phyloP scores from a whole-genome alignment of 2,888 invertebrate genomes.

The Andrena chrysosceles region DNA sequence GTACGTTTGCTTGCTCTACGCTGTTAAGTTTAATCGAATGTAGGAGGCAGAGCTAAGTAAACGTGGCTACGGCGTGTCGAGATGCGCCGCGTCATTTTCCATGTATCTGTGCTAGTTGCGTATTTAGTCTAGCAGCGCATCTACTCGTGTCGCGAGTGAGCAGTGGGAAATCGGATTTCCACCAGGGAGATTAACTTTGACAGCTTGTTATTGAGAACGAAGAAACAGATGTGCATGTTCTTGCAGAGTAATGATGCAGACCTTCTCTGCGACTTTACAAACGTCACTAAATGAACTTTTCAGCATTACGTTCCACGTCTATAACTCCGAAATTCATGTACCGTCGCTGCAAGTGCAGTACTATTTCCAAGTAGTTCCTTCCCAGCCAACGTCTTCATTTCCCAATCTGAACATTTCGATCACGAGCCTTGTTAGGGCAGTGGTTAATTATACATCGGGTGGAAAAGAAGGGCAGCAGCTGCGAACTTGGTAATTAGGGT shows the following conservation, averaged over 20 bases:
- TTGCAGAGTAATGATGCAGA: not conserved
- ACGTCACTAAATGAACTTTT: not conserved
- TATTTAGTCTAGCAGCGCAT: not conserved
- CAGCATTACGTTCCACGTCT: too few relatives aligned
- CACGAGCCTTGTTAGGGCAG: too few relatives aligned
- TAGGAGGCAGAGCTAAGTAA: not conserved
- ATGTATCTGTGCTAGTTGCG: not conserved
- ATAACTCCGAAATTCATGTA: not conserved
- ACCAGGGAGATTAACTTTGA: not conserved
- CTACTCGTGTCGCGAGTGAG: not conserved
- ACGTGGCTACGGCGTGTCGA: not conserved
- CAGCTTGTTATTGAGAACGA: slow-evolving; percentile 1
- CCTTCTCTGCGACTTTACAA: not conserved
- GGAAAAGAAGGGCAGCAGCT: not conserved
- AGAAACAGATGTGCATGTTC: not conserved
- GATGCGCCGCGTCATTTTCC: not conserved
- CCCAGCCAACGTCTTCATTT: not conserved
- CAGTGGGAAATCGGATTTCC: not conserved
- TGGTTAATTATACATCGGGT: not conserved
- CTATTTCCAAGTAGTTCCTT: too few relatives aligned
- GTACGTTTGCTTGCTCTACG: not conserved
- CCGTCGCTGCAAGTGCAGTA: not conserved
- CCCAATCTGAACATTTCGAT: not conserved
- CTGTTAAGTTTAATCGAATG: slow-evolving; percentile 1
- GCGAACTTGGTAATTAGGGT: not conserved